These are phyloP conservation scores for Sarcophaga variegata DNA, from an alignment of 2,888 invertebrate species.

Conservation along the genomic window DNA sequence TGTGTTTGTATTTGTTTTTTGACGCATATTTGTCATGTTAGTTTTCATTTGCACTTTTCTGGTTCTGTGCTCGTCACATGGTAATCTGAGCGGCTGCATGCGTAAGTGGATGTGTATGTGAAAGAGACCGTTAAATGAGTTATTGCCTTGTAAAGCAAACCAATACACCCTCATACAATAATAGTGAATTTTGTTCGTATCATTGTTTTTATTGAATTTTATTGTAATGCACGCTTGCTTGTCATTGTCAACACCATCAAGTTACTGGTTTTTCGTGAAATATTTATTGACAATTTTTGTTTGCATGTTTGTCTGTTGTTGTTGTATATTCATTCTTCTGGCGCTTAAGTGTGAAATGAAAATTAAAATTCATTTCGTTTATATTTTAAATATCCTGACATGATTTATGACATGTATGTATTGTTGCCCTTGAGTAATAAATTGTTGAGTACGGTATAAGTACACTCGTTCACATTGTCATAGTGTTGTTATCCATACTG, in stretches of 20 bases:
- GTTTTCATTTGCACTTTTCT: too few species aligned
- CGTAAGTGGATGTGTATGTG: neutral
- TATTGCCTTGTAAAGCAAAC: neutral
- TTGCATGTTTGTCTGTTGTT: neutral
- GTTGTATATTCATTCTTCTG: neutral
- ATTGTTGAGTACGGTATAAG: neutral
- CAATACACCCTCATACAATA: neutral
- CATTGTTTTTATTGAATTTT: neutral
- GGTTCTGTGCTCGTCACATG: too few species aligned
- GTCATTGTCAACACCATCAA: neutral
- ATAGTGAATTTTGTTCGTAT: neutral
- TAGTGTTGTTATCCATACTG: neutral
- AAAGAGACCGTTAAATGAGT: neutral
- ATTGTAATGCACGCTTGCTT: neutral
- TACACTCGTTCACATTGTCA: neutral
- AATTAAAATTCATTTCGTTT: conserved; percentile 1
- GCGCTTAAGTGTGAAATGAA: conserved; percentile 43
- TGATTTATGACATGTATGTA: conserved; percentile 52
- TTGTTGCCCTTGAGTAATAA: conserved; percentile 45
- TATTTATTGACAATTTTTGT: conserved; percentile 39
- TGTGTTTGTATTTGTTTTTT: too few species aligned
- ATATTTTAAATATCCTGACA: conserved; percentile 37
- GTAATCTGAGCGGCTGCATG: neutral
- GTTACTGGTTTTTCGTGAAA: conserved; percentile 15
- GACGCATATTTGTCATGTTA: too few species aligned